These are phyloP conservation scores for Labia minor DNA, from an alignment of 2,888 invertebrate species.

Conservation along the genomic window DNA sequence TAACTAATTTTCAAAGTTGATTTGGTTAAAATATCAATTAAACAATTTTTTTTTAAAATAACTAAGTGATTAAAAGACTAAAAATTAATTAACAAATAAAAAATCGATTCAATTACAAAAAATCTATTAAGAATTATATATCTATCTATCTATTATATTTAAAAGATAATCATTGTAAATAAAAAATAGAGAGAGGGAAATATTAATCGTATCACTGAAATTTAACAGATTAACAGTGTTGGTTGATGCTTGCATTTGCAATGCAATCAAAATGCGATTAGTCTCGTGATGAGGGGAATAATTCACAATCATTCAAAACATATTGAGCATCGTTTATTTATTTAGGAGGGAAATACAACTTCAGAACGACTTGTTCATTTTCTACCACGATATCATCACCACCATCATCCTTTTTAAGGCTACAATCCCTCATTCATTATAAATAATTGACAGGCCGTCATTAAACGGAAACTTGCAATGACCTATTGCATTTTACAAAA, in stretches of 20 bases:
- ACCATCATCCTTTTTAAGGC: not conserved
- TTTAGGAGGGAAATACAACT: not conserved
- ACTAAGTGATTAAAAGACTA: too few relatives aligned
- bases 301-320: not conserved
- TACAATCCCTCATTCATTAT: not conserved
- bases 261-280: conserved; percentile 1
- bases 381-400: not conserved
- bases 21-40: not conserved
- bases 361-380: not conserved
- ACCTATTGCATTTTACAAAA: not conserved
- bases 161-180: too few relatives aligned
- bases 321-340: not conserved
- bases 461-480: not conserved
- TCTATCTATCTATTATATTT: too few relatives aligned
- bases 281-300: not conserved
- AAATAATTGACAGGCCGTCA: conserved; percentile 7
- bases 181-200: not conserved
- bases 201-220: not conserved
- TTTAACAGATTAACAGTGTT: not conserved
- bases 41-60: not conserved
- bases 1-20: too few relatives aligned
- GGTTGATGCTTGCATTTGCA: not conserved
- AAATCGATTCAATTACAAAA: too few relatives aligned
- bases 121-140: too few relatives aligned
- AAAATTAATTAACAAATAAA: too few relatives aligned